Percentiles rank a stretch among this genome's conserved stretches.
These are phyloP conservation scores for Apamea sordens DNA, from an alignment of 2,888 invertebrate genomes.

Conservation along the genomic window DNA sequence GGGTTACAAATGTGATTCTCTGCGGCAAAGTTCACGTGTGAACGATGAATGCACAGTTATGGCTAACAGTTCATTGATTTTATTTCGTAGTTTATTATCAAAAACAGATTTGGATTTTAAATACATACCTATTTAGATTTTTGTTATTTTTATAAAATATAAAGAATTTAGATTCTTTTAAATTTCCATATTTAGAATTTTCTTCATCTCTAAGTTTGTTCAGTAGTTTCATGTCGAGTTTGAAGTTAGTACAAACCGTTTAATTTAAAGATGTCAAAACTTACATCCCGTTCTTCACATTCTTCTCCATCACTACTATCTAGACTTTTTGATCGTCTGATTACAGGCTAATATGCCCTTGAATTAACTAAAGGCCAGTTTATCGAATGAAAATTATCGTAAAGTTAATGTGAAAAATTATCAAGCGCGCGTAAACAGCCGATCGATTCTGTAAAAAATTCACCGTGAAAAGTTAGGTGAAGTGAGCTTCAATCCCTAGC, in stretches of 20 bases:
- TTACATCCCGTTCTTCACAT: neutral
- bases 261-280: neutral
- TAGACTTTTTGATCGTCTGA: no score
- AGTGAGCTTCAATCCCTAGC: no score
- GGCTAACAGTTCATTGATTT: slow-evolving; percentile 55
- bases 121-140: neutral
- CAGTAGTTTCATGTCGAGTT: no score
- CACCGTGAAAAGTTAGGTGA: no score
- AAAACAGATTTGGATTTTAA: slow-evolving; percentile 9
- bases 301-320: neutral
- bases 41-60: slow-evolving; percentile 58
- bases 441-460: no score
- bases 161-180: no score
- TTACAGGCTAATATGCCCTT: neutral
- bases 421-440: neutral
- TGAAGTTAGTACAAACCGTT: neutral
- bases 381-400: neutral
- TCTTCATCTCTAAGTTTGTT: neutral
- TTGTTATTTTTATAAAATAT: neutral
- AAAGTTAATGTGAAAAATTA: neutral
- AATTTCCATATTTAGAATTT: neutral
- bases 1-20: slow-evolving; percentile 30
- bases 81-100: slow-evolving; percentile 19
- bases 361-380: neutral
- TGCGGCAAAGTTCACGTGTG: slow-evolving; percentile 40